These are phyloP conservation scores for Lithosia quadra DNA, from an alignment of 2,888 invertebrate species.

Conservation along the genomic window DNA sequence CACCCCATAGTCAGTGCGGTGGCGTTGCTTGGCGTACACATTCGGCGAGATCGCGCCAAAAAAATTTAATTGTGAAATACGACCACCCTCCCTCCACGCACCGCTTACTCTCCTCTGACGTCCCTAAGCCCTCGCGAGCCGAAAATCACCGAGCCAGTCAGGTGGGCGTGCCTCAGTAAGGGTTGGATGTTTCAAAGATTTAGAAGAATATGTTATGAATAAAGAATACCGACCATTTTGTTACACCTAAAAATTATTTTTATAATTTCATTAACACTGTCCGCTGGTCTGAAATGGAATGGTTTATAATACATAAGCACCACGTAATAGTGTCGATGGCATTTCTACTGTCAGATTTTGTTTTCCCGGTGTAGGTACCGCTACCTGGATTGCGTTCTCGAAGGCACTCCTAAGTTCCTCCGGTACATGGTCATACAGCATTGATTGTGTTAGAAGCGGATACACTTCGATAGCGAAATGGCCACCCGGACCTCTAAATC, in stretches of 20 bases:
- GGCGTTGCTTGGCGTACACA: conserved; percentile 77
- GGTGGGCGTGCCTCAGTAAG: conserved; percentile 49
- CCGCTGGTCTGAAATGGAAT: too few relatives aligned
- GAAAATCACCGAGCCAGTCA: conserved; percentile 46
- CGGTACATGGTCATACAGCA: too few relatives aligned
- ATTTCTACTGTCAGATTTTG: too few relatives aligned
- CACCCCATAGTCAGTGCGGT: conserved; percentile 68
- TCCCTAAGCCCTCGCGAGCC: conserved; percentile 34
- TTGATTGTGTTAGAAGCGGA: too few relatives aligned
- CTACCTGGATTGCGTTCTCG: too few relatives aligned
- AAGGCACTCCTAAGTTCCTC: too few relatives aligned
- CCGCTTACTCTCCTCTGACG: conserved; percentile 39
- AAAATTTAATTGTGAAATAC: conserved; percentile 86
- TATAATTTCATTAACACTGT: too few relatives aligned
- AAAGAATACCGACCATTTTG: background rate
- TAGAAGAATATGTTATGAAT: conserved; percentile 1
- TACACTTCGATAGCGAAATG: too few relatives aligned
- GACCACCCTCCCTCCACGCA: conserved; percentile 57
- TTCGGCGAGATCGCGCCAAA: conserved; percentile 79
- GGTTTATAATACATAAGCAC: too few relatives aligned
- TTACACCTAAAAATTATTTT: background rate
- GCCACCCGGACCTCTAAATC: too few relatives aligned
- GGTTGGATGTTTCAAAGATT: conserved; percentile 23
- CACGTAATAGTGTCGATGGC: too few relatives aligned
- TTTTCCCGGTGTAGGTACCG: too few relatives aligned